phyloP scores from a whole-genome alignment of 1,140 invertebrate species.

The Trypoxylus dichotomus region DNA sequence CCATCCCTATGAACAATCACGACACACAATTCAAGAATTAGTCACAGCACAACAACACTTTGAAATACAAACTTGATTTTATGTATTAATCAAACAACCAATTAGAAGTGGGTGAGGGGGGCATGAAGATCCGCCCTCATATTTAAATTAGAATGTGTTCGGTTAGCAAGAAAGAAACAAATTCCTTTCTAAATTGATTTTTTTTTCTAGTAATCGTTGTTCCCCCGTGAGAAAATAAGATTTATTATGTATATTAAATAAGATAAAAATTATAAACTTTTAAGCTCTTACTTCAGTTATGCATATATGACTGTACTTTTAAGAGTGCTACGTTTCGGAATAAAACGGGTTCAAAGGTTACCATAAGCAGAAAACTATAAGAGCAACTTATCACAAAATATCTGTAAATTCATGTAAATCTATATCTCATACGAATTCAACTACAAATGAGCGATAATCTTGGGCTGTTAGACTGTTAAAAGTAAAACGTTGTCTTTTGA shows the following conservation, averaged over 20 bases:
- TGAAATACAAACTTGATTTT: too few species aligned
- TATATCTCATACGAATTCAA: not conserved
- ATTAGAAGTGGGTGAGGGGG: too few species aligned
- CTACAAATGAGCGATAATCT: not conserved
- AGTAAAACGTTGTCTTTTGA: not conserved
- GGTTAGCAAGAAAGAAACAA: too few species aligned
- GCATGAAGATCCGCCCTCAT: too few species aligned
- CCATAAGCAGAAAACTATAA: constrained; percentile 16
- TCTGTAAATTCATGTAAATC: constrained; percentile 4
- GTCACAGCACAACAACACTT: too few species aligned
- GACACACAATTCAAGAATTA: too few species aligned
- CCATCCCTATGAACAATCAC: too few species aligned
- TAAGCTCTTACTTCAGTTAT: constrained; percentile 11
- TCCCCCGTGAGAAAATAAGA: not conserved
- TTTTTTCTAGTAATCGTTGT: not conserved
- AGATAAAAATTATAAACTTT: constrained; percentile 8
- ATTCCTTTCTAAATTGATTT: not conserved
- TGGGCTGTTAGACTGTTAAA: not conserved
- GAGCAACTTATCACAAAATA: not conserved
- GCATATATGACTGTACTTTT: constrained; percentile 18
- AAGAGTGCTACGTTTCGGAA: constrained; percentile 12
- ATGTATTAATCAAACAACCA: too few species aligned
- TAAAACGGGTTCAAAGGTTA: constrained; percentile 19
- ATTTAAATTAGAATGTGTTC: too few species aligned
- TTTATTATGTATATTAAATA: not conserved